Evolutionary conservation across 1,140 invertebrate species (phyloP).

Genomic region (Whitmania pigra): DNA sequence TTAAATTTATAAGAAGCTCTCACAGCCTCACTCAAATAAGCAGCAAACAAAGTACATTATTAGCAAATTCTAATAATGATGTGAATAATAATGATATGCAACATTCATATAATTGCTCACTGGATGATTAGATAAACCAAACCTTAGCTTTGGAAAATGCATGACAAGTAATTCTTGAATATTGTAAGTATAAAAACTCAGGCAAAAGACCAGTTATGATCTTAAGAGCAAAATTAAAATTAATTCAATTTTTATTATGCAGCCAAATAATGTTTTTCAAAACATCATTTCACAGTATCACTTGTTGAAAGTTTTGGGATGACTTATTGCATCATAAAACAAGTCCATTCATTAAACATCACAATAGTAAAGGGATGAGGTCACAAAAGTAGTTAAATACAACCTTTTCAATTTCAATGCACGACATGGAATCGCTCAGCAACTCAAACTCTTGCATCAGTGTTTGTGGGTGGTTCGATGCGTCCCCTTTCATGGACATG

Average conservation of each 20-base stretch:
- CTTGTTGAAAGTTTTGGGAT: too few relatives aligned
- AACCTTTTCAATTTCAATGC: slow-evolving; percentile 57
- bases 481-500: slow-evolving; percentile 11
- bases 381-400: slow-evolving; percentile 22
- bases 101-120: not conserved
- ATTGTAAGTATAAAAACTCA: too few relatives aligned
- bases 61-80: not conserved
- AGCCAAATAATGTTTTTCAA: too few relatives aligned
- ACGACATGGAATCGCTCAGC: slow-evolving; percentile 71
- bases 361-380: not conserved
- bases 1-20: not conserved
- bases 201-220: too few relatives aligned
- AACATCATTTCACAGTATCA: too few relatives aligned
- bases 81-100: not conserved
- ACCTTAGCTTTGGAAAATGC: too few relatives aligned
- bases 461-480: slow-evolving; percentile 32
- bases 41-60: not conserved
- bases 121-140: too few relatives aligned
- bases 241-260: too few relatives aligned
- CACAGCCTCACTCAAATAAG: slow-evolving; percentile 10
- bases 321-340: too few relatives aligned
- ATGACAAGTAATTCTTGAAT: too few relatives aligned
- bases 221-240: too few relatives aligned
- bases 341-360: too few relatives aligned
- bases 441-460: slow-evolving; percentile 75